Conservation (phyloP, 2,113 vertebrate species). For the Thermophis baileyi region DNA sequence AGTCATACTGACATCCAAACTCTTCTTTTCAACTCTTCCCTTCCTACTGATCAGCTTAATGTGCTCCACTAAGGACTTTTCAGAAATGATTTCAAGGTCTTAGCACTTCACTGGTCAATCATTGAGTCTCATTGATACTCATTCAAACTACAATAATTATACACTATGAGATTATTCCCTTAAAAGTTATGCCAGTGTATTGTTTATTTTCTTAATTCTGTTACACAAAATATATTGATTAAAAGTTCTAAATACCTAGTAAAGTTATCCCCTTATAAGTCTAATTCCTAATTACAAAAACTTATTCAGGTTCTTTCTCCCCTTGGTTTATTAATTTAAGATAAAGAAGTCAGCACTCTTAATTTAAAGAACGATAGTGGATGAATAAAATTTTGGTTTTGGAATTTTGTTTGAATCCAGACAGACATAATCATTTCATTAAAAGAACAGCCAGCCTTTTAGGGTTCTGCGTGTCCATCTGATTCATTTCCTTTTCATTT, state of each 20-base stretch:
- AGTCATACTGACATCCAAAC: neutral
- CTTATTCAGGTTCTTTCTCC: neutral
- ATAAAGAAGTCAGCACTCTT: neutral
- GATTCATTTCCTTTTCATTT: neutral
- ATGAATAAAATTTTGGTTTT: neutral
- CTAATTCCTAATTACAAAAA: neutral
- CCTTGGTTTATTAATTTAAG: neutral
- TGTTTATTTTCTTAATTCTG: neutral
- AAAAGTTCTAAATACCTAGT: neutral
- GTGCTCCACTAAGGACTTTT: neutral
- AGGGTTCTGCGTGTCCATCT: too few relatives aligned
- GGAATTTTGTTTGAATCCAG: neutral
- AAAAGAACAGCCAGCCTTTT: neutral
- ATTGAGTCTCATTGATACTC: neutral
- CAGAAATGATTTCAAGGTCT: neutral
- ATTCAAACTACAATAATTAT: neutral
- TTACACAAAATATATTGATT: neutral
- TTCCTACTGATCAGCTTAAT: neutral
- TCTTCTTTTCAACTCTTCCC: neutral
- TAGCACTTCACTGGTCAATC: neutral
- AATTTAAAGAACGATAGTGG: neutral
- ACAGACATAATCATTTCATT: neutral
- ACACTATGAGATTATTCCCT: neutral
- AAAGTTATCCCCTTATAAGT: neutral
- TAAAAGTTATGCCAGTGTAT: neutral